Evolutionary conservation across 2,113 vertebrate species (phyloP).

Genomic region (Noctilio leporinus): DNA sequence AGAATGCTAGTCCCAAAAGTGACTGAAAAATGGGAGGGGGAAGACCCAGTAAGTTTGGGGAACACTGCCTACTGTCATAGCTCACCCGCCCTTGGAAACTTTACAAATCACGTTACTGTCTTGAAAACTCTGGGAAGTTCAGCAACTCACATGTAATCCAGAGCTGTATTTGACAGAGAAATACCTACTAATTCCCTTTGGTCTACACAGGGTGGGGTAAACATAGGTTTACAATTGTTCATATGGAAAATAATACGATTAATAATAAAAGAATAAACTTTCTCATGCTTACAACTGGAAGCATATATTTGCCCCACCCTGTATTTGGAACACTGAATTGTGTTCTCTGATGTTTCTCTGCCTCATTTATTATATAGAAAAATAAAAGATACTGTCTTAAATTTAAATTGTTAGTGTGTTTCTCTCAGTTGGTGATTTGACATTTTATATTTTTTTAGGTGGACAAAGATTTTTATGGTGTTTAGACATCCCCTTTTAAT

Average conservation of each 20-base stretch:
- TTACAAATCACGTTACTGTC: neutral
- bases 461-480: conserved; percentile 84
- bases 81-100: too few species aligned
- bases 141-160: neutral
- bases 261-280: neutral
- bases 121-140: neutral
- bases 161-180: neutral
- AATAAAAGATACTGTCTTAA: neutral
- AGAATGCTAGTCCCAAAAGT: neutral
- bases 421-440: neutral
- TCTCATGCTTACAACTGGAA: neutral
- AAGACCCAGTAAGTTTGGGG: neutral
- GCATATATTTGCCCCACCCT: neutral
- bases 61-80: neutral
- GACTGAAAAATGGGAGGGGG: neutral
- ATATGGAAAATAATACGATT: neutral
- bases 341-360: neutral
- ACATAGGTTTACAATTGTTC: neutral
- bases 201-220: neutral
- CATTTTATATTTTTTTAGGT: conserved; percentile 80
- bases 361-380: too few species aligned
- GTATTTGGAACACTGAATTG: neutral
- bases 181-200: neutral
- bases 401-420: neutral
- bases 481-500: conserved; percentile 82